phyloP scores from a whole-genome alignment of 1,140 invertebrate genomes.

The Odontomachus brunneus region DNA sequence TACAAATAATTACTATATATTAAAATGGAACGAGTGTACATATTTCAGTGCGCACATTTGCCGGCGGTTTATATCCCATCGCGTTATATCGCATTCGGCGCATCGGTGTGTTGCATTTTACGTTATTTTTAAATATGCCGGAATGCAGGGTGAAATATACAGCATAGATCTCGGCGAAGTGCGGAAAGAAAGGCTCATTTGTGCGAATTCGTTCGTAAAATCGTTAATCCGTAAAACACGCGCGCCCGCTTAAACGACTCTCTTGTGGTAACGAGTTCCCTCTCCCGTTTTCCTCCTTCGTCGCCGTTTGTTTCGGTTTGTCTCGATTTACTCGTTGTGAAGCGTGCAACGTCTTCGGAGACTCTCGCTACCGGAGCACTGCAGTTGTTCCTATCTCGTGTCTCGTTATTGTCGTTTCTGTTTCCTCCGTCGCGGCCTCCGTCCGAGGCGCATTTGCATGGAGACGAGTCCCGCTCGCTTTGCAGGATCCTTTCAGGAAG shows the following conservation, averaged over 20 bases:
- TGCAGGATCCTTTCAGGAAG: conserved; percentile 22
- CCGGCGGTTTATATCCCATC: conserved; percentile 2
- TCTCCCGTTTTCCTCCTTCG: neutral
- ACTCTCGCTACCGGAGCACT: neutral
- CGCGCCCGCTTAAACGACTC: conserved; percentile 32
- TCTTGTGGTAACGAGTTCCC: conserved; percentile 34
- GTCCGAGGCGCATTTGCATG: conserved; percentile 59
- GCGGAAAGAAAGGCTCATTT: conserved; percentile 3
- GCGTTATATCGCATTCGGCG: neutral
- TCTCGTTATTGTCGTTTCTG: conserved; percentile 55
- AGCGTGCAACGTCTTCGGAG: conserved; percentile 1
- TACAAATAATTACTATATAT: conserved; percentile 10
- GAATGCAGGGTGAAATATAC: neutral
- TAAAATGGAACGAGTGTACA: neutral
- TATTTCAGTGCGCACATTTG: neutral
- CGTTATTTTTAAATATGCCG: neutral
- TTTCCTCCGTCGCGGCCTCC: conserved; percentile 12
- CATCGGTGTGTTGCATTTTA: neutral
- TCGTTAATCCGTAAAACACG: conserved; percentile 25
- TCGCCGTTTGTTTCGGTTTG: conserved; percentile 32
- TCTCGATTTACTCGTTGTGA: conserved; percentile 56
- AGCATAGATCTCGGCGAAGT: neutral
- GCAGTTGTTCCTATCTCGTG: conserved; percentile 30
- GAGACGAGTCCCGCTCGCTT: conserved; percentile 61
- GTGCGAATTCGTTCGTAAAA: conserved; percentile 16